Evolutionary conservation across 2,888 invertebrate genomes (phyloP).

Genomic region (Dusona sp.): DNA sequence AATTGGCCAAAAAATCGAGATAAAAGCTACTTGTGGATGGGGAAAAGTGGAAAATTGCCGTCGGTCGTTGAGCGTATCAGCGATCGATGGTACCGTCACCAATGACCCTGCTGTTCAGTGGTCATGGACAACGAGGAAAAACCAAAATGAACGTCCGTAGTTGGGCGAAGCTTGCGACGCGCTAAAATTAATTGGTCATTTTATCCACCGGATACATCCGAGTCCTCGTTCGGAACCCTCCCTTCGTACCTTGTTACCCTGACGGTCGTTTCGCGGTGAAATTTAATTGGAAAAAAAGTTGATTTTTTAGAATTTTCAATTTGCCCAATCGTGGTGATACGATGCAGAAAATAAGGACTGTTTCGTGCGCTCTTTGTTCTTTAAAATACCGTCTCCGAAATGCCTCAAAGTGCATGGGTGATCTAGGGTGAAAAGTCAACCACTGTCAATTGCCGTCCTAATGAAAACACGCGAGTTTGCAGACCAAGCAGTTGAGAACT

Average conservation of each 20-base stretch:
- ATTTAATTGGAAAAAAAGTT: conserved; percentile 22
- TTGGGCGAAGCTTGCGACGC: conserved; percentile 57
- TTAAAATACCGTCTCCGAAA: neutral
- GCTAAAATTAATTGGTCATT: conserved; percentile 77
- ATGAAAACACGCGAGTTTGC: conserved; percentile 42
- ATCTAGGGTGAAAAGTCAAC: conserved; percentile 49
- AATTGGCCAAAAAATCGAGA: neutral
- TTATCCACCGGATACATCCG: conserved; percentile 67
- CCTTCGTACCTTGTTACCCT: conserved; percentile 8
- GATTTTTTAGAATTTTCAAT: neutral
- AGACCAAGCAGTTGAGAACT: conserved; percentile 5
- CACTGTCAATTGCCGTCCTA: conserved; percentile 57
- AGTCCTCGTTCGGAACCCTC: neutral
- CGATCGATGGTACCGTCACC: conserved; percentile 14
- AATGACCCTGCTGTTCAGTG: neutral
- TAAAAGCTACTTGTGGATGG: conserved; percentile 1
- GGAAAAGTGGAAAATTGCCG: conserved; percentile 2
- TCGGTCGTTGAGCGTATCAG: neutral
- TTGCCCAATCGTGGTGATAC: neutral
- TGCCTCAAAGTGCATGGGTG: neutral
- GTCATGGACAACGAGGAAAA: conserved; percentile 31
- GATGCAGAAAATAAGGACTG: neutral
- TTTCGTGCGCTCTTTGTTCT: conserved; percentile 35
- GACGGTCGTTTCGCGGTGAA: conserved; percentile 55
- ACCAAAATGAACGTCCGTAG: conserved; percentile 26